Base-by-base conservation (phyloP, 1,140 invertebrate genomes). In the Bombus fervidus region DNA sequence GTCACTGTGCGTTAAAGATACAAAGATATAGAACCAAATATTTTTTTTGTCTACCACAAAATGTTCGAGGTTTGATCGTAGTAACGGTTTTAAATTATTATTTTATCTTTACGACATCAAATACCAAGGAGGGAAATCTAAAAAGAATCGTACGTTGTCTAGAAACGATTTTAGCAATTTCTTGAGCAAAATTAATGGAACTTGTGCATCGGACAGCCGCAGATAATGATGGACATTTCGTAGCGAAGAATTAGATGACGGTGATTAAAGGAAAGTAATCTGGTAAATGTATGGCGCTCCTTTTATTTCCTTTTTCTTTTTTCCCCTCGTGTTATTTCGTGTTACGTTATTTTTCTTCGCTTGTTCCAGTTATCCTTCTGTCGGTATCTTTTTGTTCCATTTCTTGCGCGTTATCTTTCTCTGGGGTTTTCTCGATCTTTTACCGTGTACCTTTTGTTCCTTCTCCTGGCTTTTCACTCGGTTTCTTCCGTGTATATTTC, bases 251-350 rank as follows among this genome's bases (percentile, higher is more conserved):
- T 78, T n/a, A 12, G 73, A 75, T 12, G 73, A 75, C 34, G 39
- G 59, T 43, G 75, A 78, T 78, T 66, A 66, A 41, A 39, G 75
- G 8, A 78, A 78, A 78, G 75, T 64, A 78, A 78, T 78, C 75
- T 78, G 37, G 57, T 78, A 78, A 78, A 78, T 78, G 75, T 78
- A 64, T 41, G n/a, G 28, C 28, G 13, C 15, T 10, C 15, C n/a
- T 41, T 34, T 53, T 74, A 9, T 22, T 53, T 12, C 25, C 9
- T 28, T 39, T 34, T 57, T 59, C 15, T 13, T 28, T 39, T 39
- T 3, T 28, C 10, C 25, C 5, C 13, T 12, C n/a, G 18, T 47
- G 59, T 62, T 62, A n/a, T n/a, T 28, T 62, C 59, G 28, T 37
- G 28, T 73, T 73, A n/a, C 72, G 13, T 18, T 34, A 39, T 78